Base-by-base conservation (phyloP, 2,113 vertebrate species). In the Tragelaphus scriptus region DNA sequence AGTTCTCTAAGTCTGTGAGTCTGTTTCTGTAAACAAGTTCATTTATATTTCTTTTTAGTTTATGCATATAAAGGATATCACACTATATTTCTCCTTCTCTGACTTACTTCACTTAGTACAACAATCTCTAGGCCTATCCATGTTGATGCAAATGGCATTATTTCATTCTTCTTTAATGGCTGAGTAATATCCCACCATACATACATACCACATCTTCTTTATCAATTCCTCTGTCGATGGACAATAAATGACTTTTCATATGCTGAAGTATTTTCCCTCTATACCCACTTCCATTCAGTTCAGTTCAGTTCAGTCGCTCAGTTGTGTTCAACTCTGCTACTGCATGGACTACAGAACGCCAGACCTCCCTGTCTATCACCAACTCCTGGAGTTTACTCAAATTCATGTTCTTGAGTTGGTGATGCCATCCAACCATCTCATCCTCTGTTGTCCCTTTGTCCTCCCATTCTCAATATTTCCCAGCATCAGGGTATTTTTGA, bases 311-410 rank as follows among this genome's bases (percentile, higher is more conserved):
- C 65, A 68, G 65, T 68, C 2, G 9, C 65, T 68, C 65, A 68
- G n/a, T 36, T 36, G 17, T 36, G 65, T 68, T n/a, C 17, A 17
- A 21, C n/a, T 36, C n/a, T 71, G n/a, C 0, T 0, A 71, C n/a
- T 21, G 1, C n/a, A 71, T 5, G 65, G n/a, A 71, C 4, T 36
- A 21, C 17, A 36, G 17, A n/a, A 2, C 0, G 4, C n/a, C 17
- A 36, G 65, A n/a, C 65, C n/a, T 71, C n/a, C 65, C 17, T 36
- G 17, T 36, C 65, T 17, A 11, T 71, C 65, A 71, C 32, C n/a
- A 36, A 21, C 17, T 36, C 5, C n/a, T 1, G 4, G n/a, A 11
- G 4, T 36, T 71, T 21, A 71, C n/a, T 71, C 65, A 71, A 21
- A 71, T 4, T 71, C 65, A 36, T 71, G n/a, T 71, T n/a, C 17